Percentiles rank a stretch among this genome's conserved stretches.
phyloP scores from a whole-genome alignment of 2,888 invertebrate species.

The Drosophila nr. perissopoda region DNA sequence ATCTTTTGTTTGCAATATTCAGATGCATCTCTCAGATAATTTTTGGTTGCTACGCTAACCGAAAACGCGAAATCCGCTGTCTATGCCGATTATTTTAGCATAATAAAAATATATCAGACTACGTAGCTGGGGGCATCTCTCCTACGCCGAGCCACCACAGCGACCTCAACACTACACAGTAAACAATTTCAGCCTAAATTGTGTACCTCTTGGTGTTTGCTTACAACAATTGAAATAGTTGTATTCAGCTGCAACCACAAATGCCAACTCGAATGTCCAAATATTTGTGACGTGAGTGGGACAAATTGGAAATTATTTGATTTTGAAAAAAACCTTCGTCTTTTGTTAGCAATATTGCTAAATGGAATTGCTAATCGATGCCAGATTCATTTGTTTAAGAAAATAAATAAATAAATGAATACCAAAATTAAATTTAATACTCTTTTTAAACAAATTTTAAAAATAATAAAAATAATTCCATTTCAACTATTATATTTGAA shows the following conservation, averaged over 20 bases:
- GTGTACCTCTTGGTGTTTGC: not conserved
- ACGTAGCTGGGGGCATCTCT: constrained; percentile 58
- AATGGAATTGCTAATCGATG: not conserved
- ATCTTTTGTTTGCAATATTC: constrained; percentile 82
- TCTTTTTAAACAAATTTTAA: not conserved
- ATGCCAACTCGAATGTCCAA: not conserved
- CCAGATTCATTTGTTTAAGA: not conserved
- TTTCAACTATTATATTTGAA: not conserved
- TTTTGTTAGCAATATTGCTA: not conserved
- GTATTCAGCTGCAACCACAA: not conserved
- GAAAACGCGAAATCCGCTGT: constrained; percentile 56
- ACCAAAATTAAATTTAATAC: not conserved
- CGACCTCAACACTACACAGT: not conserved
- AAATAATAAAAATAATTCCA: not conserved
- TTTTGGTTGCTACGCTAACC: constrained; percentile 65
- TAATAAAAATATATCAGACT: constrained; percentile 78
- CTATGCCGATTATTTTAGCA: constrained; percentile 80
- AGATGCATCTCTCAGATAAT: constrained; percentile 80
- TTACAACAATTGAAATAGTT: not conserved
- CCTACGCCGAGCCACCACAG: constrained; percentile 32
- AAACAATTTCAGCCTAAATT: not conserved
- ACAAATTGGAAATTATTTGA: not conserved
- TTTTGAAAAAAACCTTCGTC: too few relatives aligned
- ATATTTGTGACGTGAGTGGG: not conserved
- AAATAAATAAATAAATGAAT: not conserved